phyloP scores from a whole-genome alignment of 64 coral and sea anemone genomes.

The Montipora cactus region DNA sequence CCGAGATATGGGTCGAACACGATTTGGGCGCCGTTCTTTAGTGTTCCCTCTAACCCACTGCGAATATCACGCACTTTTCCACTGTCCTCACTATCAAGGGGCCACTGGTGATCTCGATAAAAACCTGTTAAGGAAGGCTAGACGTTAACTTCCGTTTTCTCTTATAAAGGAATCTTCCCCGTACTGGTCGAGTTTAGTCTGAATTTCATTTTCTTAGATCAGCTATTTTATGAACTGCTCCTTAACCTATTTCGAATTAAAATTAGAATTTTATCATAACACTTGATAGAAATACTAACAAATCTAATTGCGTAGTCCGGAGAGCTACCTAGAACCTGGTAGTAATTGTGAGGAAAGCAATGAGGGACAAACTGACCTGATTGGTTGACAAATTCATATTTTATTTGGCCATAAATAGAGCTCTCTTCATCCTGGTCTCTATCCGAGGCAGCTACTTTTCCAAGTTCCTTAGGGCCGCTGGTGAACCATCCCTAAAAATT shows the following conservation, averaged over 20 bases:
- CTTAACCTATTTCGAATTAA: no score
- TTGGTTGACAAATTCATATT: conserved; percentile 89
- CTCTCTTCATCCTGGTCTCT: conserved; percentile 60
- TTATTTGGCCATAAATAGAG: conserved; percentile 76
- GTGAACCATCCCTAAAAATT: conserved; percentile 74
- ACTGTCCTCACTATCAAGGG: conserved; percentile 33
- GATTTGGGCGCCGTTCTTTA: conserved; percentile 60
- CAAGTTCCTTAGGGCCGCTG: conserved; percentile 64
- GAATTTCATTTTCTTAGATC: no score
- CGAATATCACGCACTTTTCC: conserved; percentile 40
- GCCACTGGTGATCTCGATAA: conserved; percentile 87
- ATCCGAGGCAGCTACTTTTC: conserved; percentile 79
- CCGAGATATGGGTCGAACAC: conserved; percentile 64
- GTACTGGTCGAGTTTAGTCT: no score
- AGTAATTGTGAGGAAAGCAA: not conserved
- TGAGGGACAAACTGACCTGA: conserved; percentile 68
- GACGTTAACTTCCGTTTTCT: not conserved
- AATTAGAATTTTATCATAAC: no score
- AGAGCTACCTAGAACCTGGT: no score
- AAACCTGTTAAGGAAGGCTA: conserved; percentile 55
- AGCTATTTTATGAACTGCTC: no score
- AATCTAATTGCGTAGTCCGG: no score
- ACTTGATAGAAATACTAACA: no score
- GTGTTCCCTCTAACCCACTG: conserved; percentile 16
- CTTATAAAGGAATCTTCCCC: no score